Evolutionary conservation across 2,113 vertebrate genomes (phyloP).

Genomic region (Cottus gobio): DNA sequence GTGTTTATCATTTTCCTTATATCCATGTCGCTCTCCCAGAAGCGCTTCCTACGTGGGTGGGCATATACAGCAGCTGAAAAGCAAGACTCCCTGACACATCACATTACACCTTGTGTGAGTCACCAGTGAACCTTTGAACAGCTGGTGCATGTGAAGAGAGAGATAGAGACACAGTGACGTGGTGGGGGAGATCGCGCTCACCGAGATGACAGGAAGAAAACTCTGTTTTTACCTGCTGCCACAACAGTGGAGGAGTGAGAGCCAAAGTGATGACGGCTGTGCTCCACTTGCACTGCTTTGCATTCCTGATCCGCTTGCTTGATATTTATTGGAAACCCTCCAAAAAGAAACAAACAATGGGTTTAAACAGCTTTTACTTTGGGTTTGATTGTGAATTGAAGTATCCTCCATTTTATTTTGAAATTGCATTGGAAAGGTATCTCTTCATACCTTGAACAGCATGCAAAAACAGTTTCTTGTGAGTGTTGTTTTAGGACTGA

Average conservation of each 20-base stretch:
- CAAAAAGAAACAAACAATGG: not conserved
- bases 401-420: not conserved
- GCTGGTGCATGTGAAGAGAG: constrained; percentile 45
- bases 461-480: not conserved
- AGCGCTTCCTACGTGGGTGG: not conserved
- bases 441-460: too few species aligned
- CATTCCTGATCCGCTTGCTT: not conserved
- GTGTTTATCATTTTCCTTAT: not conserved
- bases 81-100: constrained; percentile 25
- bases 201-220: constrained; percentile 54
- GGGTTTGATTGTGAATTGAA: not conserved
- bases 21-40: not conserved
- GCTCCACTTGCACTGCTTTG: not conserved
- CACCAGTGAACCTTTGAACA: constrained; percentile 54
- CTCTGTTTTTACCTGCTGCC: constrained; percentile 48
- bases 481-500: not conserved
- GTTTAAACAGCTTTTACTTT: not conserved
- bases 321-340: not conserved
- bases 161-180: constrained; percentile 30
- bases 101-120: constrained; percentile 54
- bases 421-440: not conserved
- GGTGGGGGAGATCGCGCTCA: constrained; percentile 24
- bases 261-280: constrained; percentile 6
- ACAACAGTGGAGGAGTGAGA: constrained; percentile 19
- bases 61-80: constrained; percentile 26